These are phyloP conservation scores for Arbacia lixula DNA, from an alignment of 53 echinoderm and acorn worm genomes.

Conservation along the genomic window DNA sequence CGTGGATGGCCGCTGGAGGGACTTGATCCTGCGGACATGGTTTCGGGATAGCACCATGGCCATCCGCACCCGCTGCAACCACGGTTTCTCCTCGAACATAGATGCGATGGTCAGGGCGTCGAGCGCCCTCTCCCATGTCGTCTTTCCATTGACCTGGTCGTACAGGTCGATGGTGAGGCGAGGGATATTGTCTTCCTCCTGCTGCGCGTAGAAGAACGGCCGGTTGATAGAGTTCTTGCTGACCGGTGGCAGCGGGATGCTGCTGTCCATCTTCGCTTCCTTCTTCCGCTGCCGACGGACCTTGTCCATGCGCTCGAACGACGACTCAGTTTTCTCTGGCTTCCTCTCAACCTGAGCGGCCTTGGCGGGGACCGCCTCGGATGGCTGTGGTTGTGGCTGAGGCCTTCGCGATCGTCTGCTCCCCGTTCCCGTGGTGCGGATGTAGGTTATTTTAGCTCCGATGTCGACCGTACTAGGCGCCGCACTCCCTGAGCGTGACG, in stretches of 20 bases:
- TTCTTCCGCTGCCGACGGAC: conserved; percentile 70
- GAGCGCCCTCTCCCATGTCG: conserved; percentile 91
- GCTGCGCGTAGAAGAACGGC: conserved; percentile 74
- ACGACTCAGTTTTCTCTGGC: conserved; percentile 2
- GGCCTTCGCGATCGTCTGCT: conserved; percentile 31
- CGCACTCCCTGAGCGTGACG: conserved; percentile 10
- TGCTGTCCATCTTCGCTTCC: conserved; percentile 80
- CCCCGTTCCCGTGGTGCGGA: conserved; percentile 73
- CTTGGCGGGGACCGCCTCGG: conserved; percentile 19
- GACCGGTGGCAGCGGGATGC: conserved; percentile 74
- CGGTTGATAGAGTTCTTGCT: conserved; percentile 63
- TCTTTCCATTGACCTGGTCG: conserved; percentile 79
- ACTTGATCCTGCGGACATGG: conserved; percentile 73
- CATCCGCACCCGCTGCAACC: conserved; percentile 86
- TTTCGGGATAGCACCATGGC: conserved; percentile 87
- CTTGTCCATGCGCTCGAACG: conserved; percentile 52
- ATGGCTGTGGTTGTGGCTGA: not conserved
- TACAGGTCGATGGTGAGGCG: conserved; percentile 78
- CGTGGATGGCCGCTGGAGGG: conserved; percentile 1
- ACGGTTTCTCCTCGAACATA: conserved; percentile 89
- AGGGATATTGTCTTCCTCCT: conserved; percentile 74
- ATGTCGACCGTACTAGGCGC: conserved; percentile 55
- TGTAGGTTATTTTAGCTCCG: conserved; percentile 64
- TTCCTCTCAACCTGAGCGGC: conserved; percentile 4
- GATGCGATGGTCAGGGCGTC: conserved; percentile 88